Percentiles rank a stretch among this genome's conserved stretches.
Conservation (phyloP, 1,140 invertebrate genomes). For the Forficula auricularia region DNA sequence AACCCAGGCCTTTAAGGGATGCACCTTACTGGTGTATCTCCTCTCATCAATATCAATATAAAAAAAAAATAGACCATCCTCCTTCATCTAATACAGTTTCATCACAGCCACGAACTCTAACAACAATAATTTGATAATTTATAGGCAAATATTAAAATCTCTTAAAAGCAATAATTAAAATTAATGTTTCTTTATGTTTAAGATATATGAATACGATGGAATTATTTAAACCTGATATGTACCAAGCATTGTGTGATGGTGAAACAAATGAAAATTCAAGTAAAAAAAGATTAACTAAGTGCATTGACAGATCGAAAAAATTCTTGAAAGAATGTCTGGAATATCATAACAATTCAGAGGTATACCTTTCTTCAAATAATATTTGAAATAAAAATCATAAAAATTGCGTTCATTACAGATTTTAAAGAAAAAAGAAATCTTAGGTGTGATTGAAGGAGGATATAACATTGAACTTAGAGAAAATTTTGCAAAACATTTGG, state of each 20-base stretch:
- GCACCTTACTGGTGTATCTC: too few species aligned
- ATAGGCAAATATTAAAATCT: conserved; percentile 4
- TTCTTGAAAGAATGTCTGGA: conserved; percentile 42
- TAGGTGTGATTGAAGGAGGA: conserved; percentile 59
- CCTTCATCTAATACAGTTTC: conserved; percentile 1
- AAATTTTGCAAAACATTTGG: conserved; percentile 36
- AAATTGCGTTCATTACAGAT: too few species aligned
- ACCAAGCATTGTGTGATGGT: conserved; percentile 60
- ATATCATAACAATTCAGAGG: conserved; percentile 32
- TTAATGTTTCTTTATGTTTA: conserved; percentile 10
- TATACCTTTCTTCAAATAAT: conserved; percentile 9
- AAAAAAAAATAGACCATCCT: background rate
- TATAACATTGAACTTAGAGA: conserved; percentile 37
- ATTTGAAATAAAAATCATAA: too few species aligned
- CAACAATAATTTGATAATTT: conserved; percentile 1
- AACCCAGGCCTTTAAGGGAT: too few species aligned
- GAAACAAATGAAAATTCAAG: conserved; percentile 48
- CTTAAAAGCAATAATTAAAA: background rate
- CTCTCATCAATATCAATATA: too few species aligned
- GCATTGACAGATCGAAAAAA: conserved; percentile 36
- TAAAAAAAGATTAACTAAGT: conserved; percentile 48
- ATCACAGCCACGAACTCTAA: background rate
- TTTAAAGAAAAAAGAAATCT: conserved; percentile 25
- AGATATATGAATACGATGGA: conserved; percentile 60
- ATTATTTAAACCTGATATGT: conserved; percentile 57